Evolutionary conservation across 2,888 invertebrate species (phyloP).

Genomic region (Volucella inflata): DNA sequence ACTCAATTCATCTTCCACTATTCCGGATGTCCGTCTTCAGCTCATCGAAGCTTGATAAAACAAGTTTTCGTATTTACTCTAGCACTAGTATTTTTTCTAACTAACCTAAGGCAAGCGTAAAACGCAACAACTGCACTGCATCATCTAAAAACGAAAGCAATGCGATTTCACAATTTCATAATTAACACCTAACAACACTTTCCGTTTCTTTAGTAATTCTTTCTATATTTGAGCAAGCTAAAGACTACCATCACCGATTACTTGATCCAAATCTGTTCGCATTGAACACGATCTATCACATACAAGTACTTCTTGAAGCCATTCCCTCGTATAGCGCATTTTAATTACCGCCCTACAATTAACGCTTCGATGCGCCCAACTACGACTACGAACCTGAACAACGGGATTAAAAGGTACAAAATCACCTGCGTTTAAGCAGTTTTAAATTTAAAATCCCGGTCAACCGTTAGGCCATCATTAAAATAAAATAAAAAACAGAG

Average conservation of each 20-base stretch:
- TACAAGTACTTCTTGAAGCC: no score
- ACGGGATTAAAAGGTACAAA: conserved; percentile 42
- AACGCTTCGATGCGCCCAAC: conserved; percentile 59
- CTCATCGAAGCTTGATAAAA: conserved; percentile 10
- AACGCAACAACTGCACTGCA: background rate
- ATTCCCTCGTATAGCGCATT: background rate
- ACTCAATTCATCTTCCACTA: background rate
- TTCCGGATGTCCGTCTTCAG: background rate
- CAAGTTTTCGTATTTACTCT: conserved; percentile 16
- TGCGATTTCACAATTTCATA: conserved; percentile 18
- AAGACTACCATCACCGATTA: background rate
- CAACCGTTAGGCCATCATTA: conserved; percentile 57
- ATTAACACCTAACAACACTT: conserved; percentile 42
- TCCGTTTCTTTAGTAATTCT: conserved; percentile 42
- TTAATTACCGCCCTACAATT: conserved; percentile 33
- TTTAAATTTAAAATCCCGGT: conserved; percentile 8
- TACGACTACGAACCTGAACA: conserved; percentile 39
- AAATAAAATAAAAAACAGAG: conserved; percentile 32
- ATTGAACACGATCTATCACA: background rate
- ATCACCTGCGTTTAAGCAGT: conserved; percentile 36
- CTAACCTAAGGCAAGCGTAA: background rate
- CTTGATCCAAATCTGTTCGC: background rate
- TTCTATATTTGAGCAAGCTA: background rate
- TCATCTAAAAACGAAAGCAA: conserved; percentile 24
- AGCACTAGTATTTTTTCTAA: conserved; percentile 11